Percentiles rank a stretch among this genome's conserved stretches.
These are phyloP conservation scores for Psococerastis gibbosa DNA, from an alignment of 2,888 invertebrate species.

Conservation along the genomic window DNA sequence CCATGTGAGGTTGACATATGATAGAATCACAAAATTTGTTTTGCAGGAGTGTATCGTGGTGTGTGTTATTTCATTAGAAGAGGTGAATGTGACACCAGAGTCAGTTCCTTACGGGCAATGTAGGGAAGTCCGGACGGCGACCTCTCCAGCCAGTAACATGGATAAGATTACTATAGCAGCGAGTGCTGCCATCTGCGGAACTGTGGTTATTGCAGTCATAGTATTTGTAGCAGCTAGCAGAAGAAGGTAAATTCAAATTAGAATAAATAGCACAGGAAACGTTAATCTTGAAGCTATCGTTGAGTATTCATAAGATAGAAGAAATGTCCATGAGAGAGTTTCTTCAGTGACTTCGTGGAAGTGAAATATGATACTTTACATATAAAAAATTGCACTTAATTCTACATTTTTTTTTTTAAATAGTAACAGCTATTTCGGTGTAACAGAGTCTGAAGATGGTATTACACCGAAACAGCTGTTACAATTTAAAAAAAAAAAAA, in stretches of 20 bases:
- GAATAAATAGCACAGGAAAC: neutral
- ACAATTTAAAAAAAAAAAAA: slow-evolving; percentile 3
- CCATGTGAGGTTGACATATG: too few relatives aligned
- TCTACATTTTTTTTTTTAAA: too few relatives aligned
- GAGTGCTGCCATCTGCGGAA: slow-evolving; percentile 81
- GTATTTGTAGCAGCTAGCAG: slow-evolving; percentile 76
- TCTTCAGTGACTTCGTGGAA: too few relatives aligned
- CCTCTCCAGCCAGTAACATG: slow-evolving; percentile 71
- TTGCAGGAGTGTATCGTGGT: slow-evolving; percentile 79
- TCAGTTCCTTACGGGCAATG: slow-evolving; percentile 73
- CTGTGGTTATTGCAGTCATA: slow-evolving; percentile 76
- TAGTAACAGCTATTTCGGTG: neutral
- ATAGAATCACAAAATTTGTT: too few relatives aligned
- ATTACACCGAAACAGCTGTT: too few relatives aligned
- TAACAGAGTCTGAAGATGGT: too few relatives aligned
- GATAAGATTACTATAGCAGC: slow-evolving; percentile 90
- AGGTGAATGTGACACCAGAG: slow-evolving; percentile 70
- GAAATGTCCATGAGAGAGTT: too few relatives aligned
- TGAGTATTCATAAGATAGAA: too few relatives aligned
- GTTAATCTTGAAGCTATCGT: too few relatives aligned
- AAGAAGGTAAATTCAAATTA: slow-evolving; percentile 29
- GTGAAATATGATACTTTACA: too few relatives aligned
- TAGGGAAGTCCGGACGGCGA: slow-evolving; percentile 70
- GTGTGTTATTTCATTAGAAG: slow-evolving; percentile 79
- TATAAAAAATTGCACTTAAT: too few relatives aligned